A percentile compares a stretch with the other conserved stretches of the same genome.
Evolutionary conservation across 2,113 vertebrate genomes (phyloP).

Genomic region (Sander vitreus): DNA sequence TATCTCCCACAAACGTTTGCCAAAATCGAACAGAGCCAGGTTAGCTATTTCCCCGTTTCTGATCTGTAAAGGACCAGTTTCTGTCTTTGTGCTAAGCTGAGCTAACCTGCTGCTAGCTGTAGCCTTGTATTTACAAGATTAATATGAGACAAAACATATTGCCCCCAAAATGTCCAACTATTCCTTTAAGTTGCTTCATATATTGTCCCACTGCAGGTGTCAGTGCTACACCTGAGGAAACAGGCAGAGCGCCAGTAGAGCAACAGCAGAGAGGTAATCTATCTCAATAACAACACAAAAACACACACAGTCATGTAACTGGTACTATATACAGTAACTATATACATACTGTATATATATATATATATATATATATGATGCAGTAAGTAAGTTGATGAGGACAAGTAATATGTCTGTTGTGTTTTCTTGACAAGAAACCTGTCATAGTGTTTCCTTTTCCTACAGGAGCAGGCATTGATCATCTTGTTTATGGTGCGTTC

Average conservation of each 20-base stretch:
- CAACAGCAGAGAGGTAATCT: conserved; percentile 31
- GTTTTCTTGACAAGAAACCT: background rate
- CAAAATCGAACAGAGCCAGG: background rate
- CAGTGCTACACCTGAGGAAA: conserved; percentile 6
- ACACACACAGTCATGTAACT: background rate
- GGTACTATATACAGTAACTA: background rate
- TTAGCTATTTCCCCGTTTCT: background rate
- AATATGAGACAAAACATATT: too few species aligned
- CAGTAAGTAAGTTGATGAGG: background rate
- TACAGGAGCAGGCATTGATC: conserved; percentile 26
- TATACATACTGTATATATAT: too few species aligned
- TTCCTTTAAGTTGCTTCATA: background rate
- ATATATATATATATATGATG: background rate
- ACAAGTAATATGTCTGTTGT: background rate
- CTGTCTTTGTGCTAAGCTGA: background rate
- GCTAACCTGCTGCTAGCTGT: background rate
- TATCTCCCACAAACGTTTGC: too few species aligned
- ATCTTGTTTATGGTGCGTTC: conserved; percentile 73
- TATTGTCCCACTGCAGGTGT: conserved; percentile 20
- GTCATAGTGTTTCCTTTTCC: background rate
- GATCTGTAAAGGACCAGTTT: too few species aligned
- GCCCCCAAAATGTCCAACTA: background rate
- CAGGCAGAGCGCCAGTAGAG: background rate
- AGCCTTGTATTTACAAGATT: background rate
- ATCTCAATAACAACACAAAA: background rate